Percentiles rank a stretch among this genome's conserved stretches.
phyloP scores from a whole-genome alignment of 1,140 invertebrate genomes.

The Pectinophora gossypiella region DNA sequence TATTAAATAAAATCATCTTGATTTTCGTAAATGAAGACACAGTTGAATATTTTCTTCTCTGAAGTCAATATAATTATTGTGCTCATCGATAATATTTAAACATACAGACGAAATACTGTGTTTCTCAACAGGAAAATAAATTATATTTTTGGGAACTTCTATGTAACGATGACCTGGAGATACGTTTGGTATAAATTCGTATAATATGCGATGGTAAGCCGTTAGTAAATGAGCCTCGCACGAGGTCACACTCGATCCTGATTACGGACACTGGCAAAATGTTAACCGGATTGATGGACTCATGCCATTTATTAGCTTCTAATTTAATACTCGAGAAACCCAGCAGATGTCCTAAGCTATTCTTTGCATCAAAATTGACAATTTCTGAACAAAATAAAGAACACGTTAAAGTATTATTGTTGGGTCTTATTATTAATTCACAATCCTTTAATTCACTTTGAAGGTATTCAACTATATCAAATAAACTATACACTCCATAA shows the following conservation, averaged over 20 bases:
- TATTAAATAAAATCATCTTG: too few species aligned
- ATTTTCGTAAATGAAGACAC: too few species aligned
- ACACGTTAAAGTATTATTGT: conserved; percentile 10
- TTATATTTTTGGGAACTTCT: conserved; percentile 8
- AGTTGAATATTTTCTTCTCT: too few species aligned
- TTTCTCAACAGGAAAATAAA: too few species aligned
- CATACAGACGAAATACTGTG: too few species aligned
- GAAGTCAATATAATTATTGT: too few species aligned
- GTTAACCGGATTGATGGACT: conserved; percentile 6
- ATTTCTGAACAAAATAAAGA: conserved; percentile 2
- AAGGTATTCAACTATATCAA: conserved; percentile 6
- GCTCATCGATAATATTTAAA: too few species aligned
- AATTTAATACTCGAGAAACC: conserved; percentile 1
- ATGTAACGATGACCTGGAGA: conserved; percentile 4
- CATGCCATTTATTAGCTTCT: conserved; percentile 9
- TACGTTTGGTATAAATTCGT: conserved; percentile 11
- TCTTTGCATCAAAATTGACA: conserved; percentile 6
- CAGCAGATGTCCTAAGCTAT: conserved; percentile 3
- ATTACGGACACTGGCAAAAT: conserved; percentile 10
- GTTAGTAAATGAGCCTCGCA: conserved; percentile 8
- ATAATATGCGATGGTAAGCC: conserved; percentile 5
- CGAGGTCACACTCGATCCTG: conserved; percentile 10
- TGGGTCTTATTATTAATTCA: neutral
- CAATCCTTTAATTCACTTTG: conserved; percentile 2
- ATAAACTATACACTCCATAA: neutral